These are phyloP conservation scores for Podarcis lilfordi DNA, from an alignment of 2,797 vertebrate genomes.

Conservation along the genomic window DNA sequence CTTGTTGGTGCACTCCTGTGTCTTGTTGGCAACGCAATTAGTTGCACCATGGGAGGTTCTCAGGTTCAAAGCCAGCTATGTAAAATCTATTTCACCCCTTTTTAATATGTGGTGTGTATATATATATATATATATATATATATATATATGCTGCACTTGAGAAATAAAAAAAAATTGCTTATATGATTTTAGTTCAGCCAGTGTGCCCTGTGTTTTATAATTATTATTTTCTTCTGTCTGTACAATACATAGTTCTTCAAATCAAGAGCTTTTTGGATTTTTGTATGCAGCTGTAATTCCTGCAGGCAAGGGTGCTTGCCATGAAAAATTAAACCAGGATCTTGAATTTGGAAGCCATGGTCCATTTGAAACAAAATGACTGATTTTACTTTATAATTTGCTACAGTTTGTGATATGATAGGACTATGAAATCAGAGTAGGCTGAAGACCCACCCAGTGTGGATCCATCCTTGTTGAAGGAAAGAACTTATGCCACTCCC, in stretches of 20 bases:
- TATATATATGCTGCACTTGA: neutral
- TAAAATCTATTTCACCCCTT: slow-evolving; percentile 72
- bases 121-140: slow-evolving; percentile 22
- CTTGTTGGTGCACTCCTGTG: slow-evolving; percentile 71
- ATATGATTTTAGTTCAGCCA: slow-evolving; percentile 37
- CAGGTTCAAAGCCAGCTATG: slow-evolving; percentile 77
- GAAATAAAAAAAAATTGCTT: slow-evolving; percentile 29
- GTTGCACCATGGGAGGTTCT: slow-evolving; percentile 76
- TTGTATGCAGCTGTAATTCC: neutral
- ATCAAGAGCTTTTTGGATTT: neutral
- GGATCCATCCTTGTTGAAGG: neutral
- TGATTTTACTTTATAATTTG: neutral
- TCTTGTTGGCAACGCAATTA: slow-evolving; percentile 78
- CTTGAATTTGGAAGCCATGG: neutral
- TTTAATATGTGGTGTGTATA: slow-evolving; percentile 63
- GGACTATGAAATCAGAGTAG: neutral
- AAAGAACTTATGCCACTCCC: neutral
- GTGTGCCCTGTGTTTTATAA: slow-evolving; percentile 46
- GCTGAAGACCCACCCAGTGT: neutral
- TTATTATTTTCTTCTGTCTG: slow-evolving; percentile 18
- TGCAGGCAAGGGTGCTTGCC: neutral
- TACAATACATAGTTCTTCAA: neutral
- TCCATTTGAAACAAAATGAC: neutral
- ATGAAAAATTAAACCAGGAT: neutral
- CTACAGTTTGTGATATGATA: neutral